phyloP scores from a whole-genome alignment of 1,140 invertebrate species.

The Macrotrachela quadricornifera region DNA sequence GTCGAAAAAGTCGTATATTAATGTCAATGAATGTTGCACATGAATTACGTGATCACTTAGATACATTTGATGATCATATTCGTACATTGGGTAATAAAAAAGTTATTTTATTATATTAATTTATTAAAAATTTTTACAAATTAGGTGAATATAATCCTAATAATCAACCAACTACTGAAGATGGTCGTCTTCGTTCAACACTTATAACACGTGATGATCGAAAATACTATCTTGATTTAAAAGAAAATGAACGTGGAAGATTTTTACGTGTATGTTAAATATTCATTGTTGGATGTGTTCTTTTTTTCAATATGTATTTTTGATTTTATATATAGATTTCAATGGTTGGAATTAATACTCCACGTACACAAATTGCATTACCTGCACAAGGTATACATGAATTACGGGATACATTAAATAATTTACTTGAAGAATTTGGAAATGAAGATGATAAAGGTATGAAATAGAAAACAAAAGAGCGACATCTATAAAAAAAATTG shows the following conservation, averaged over 20 bases:
- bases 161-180: background rate
- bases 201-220: slow-evolving; percentile 91
- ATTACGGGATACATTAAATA: slow-evolving; percentile 80
- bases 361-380: slow-evolving; percentile 80
- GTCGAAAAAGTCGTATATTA: slow-evolving; percentile 35
- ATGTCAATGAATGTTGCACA: slow-evolving; percentile 72
- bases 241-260: slow-evolving; percentile 84
- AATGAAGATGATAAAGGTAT: slow-evolving; percentile 47
- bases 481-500: background rate
- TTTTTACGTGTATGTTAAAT: slow-evolving; percentile 65
- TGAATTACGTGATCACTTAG: slow-evolving; percentile 86
- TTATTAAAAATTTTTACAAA: too few species aligned
- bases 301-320: too few species aligned
- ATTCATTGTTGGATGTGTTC: too few species aligned
- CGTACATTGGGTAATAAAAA: background rate
- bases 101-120: too few species aligned
- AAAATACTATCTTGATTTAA: slow-evolving; percentile 87
- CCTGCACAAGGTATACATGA: slow-evolving; percentile 95
- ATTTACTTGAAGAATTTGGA: slow-evolving; percentile 83
- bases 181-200: background rate
- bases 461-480: too few species aligned
- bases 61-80: slow-evolving; percentile 71
- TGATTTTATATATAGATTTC: slow-evolving; percentile 13
- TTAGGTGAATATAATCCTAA: too few species aligned
- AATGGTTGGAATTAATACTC: slow-evolving; percentile 35